A percentile compares a stretch with the other conserved stretches of the same genome.
phyloP scores from a whole-genome alignment of 2,888 invertebrate species.

The Lepidocyrtinus sp. region DNA sequence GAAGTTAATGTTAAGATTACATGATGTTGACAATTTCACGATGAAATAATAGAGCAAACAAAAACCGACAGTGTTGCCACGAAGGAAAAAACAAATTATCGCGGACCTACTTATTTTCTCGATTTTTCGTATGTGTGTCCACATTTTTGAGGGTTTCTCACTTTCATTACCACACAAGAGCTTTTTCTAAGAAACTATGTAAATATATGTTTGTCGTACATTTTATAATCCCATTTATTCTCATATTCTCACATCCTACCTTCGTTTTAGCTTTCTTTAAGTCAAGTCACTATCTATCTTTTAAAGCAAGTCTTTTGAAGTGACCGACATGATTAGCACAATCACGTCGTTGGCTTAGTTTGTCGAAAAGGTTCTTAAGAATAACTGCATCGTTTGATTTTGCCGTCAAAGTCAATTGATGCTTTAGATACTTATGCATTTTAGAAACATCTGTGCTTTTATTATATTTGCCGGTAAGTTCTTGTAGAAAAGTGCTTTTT shows the following conservation, averaged over 20 bases:
- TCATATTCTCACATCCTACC: background rate
- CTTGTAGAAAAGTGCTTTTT: no score
- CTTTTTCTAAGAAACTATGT: background rate
- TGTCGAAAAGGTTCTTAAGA: no score
- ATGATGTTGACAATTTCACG: no score
- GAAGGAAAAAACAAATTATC: conserved; percentile 11
- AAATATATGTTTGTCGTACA: background rate
- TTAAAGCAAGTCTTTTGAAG: conserved; percentile 38
- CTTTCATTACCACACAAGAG: background rate
- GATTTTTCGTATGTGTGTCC: no score
- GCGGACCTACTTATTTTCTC: background rate
- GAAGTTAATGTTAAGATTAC: no score
- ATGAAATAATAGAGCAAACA: conserved; percentile 8
- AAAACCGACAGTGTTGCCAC: background rate
- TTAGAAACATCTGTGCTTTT: no score
- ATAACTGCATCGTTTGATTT: no score
- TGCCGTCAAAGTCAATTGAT: no score
- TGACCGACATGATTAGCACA: conserved; percentile 59
- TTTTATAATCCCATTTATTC: background rate
- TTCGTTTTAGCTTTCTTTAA: background rate
- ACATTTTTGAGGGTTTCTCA: conserved; percentile 7
- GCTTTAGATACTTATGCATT: no score
- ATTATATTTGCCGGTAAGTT: no score
- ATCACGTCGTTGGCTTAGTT: no score
- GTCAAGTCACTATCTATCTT: background rate